Conservation (phyloP, 2,113 vertebrate genomes). For the Sarotherodon lohbergeri region DNA sequence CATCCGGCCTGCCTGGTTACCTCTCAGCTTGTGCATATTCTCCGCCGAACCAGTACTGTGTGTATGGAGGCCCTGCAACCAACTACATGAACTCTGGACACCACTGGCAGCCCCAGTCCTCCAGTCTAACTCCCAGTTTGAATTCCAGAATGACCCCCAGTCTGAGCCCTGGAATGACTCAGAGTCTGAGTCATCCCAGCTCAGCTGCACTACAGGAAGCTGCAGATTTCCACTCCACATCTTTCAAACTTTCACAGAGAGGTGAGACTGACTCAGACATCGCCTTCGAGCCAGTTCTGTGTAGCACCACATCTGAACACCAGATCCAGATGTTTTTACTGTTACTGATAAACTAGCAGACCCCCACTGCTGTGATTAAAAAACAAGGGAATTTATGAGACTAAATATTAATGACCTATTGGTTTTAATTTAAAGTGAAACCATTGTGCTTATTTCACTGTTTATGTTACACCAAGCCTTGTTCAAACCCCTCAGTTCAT, state of each 20-base stretch:
- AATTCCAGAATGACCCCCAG: neutral
- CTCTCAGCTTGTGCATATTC: slow-evolving; percentile 84
- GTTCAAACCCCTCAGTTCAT: neutral
- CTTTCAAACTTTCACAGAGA: slow-evolving; percentile 76
- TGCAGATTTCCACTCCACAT: slow-evolving; percentile 69
- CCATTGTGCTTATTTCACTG: neutral
- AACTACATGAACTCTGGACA: slow-evolving; percentile 73
- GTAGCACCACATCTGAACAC: neutral
- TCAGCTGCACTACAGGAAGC: slow-evolving; percentile 60
- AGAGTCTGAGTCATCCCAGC: neutral
- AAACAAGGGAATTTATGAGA: neutral
- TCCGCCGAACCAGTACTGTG: slow-evolving; percentile 75
- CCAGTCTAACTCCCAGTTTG: slow-evolving; percentile 41
- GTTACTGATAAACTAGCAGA: neutral
- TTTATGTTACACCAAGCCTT: neutral
- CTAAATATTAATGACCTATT: neutral
- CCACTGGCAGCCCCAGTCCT: slow-evolving; percentile 78
- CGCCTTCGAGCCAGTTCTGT: neutral
- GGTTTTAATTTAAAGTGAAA: neutral
- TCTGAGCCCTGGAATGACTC: slow-evolving; percentile 16
- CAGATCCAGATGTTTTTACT: neutral
- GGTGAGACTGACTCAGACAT: slow-evolving; percentile 54
- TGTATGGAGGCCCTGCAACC: slow-evolving; percentile 72
- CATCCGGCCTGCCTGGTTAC: slow-evolving; percentile 62
- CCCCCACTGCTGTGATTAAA: neutral